phyloP scores from a whole-genome alignment of 2,113 vertebrate species.

The Dromaius novaehollandiae region DNA sequence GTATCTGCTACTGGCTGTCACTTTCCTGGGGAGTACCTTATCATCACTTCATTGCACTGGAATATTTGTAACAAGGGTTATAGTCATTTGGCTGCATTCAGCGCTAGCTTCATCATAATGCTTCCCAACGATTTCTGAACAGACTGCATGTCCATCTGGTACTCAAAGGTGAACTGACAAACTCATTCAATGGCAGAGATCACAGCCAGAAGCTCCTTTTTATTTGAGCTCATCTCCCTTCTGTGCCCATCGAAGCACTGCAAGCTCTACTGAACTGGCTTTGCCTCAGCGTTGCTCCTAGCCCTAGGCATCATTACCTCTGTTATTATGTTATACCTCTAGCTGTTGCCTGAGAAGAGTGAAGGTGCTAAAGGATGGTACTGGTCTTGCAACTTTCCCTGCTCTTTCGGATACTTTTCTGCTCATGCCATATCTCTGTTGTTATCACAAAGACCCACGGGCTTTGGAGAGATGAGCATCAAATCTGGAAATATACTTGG shows the following conservation, averaged over 20 bases:
- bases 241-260: background rate
- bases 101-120: background rate
- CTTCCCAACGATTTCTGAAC: background rate
- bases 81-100: background rate
- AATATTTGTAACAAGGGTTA: background rate
- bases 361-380: background rate
- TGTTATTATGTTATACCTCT: background rate
- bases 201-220: background rate
- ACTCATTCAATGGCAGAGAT: background rate
- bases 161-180: background rate
- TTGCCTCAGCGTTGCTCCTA: background rate
- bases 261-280: background rate
- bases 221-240: background rate
- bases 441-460: background rate
- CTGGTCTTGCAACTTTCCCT: background rate
- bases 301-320: background rate
- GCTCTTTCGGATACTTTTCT: background rate
- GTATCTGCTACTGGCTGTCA: too few relatives aligned
- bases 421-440: background rate
- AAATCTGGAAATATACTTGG: background rate
- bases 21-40: background rate
- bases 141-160: background rate
- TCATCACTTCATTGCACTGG: background rate
- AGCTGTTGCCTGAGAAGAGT: background rate
- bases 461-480: background rate